These are phyloP conservation scores for Sisyra nigra DNA, from an alignment of 2,888 invertebrate genomes.

Conservation along the genomic window DNA sequence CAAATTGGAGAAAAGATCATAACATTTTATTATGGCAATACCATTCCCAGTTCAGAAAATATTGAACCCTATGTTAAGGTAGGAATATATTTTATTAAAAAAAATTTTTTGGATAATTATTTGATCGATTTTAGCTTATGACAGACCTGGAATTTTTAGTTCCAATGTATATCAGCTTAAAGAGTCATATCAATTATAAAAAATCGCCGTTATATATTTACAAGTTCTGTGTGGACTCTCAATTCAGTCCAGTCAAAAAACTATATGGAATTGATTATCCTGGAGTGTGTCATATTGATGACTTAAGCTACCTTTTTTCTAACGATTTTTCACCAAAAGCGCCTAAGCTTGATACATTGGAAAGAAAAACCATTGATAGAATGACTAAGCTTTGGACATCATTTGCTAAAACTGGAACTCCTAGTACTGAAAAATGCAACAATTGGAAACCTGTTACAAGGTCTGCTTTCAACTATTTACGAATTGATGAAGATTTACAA, in stretches of 20 bases:
- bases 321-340: conserved; percentile 13
- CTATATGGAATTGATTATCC: conserved; percentile 10
- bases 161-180: conserved; percentile 16
- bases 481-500: conserved; percentile 18
- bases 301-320: conserved; percentile 17
- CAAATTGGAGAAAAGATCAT: conserved; percentile 10
- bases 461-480: conserved; percentile 16
- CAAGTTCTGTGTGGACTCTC: conserved; percentile 17
- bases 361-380: conserved; percentile 16
- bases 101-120: too few species aligned
- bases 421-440: conserved; percentile 7
- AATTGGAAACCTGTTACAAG: conserved; percentile 13
- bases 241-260: conserved; percentile 14
- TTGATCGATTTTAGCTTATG: conserved; percentile 21
- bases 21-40: conserved; percentile 10
- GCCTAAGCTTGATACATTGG: conserved; percentile 14
- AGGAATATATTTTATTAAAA: too few species aligned
- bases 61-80: conserved; percentile 1
- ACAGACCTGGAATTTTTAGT: conserved; percentile 20
- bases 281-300: conserved; percentile 16
- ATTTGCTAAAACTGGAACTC: conserved; percentile 18
- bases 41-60: conserved; percentile 1
- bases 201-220: conserved; percentile 20
- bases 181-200: conserved; percentile 15
- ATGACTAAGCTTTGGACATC: conserved; percentile 19